Evolutionary conservation across 2,888 invertebrate species (phyloP).

Genomic region (Temnothorax unifasciatus): DNA sequence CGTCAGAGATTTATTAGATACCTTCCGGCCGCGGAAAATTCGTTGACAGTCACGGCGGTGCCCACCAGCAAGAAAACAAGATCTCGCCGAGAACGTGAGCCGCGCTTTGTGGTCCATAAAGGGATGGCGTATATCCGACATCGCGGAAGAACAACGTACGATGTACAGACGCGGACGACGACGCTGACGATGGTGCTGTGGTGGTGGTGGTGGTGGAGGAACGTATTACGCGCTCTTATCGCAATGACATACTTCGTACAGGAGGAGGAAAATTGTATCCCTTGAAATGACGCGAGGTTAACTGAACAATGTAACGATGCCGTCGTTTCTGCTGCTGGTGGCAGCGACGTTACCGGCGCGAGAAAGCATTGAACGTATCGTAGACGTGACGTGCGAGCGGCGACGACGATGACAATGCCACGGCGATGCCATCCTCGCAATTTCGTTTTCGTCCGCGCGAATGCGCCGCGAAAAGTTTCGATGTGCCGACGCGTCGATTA

Average conservation of each 20-base stretch:
- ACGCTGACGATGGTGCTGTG: background rate
- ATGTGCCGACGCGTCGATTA: background rate
- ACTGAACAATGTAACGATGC: conserved; percentile 70
- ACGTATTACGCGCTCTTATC: conserved; percentile 69
- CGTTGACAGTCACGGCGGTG: conserved; percentile 61
- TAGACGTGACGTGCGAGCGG: conserved; percentile 36
- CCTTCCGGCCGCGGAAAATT: conserved; percentile 63
- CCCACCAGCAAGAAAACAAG: conserved; percentile 59
- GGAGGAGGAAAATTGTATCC: conserved; percentile 66
- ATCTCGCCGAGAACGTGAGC: conserved; percentile 48
- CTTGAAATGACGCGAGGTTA: conserved; percentile 69
- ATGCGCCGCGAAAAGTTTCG: conserved; percentile 21
- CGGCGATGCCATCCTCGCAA: conserved; percentile 13
- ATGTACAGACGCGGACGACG: conserved; percentile 30
- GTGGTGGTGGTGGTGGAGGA: background rate
- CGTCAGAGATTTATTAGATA: conserved; percentile 68
- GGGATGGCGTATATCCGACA: conserved; percentile 52
- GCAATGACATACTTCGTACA: conserved; percentile 59
- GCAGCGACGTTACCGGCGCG: conserved; percentile 57
- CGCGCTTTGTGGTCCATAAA: conserved; percentile 60
- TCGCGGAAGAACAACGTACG: conserved; percentile 58
- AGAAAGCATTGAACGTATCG: conserved; percentile 60
- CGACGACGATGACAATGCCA: background rate
- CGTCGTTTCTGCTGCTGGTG: conserved; percentile 52
- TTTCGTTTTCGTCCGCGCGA: conserved; percentile 25